Evolutionary conservation across 2,888 invertebrate species (phyloP).

Genomic region (Eumerus sabulonum): DNA sequence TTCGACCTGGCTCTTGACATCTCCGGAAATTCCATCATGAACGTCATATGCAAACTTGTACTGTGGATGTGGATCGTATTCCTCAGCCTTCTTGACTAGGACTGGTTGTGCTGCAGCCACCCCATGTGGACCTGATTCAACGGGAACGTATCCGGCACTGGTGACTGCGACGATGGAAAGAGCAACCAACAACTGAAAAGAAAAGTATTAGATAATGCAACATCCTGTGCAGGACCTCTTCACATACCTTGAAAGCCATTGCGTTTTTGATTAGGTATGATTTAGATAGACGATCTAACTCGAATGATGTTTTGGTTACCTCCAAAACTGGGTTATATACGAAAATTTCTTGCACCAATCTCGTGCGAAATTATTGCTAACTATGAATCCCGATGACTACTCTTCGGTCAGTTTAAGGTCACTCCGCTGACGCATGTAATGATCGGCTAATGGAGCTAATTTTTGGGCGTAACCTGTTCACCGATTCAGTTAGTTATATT

Average conservation of each 20-base stretch:
- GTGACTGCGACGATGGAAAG: conserved; percentile 33
- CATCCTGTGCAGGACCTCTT: too few species aligned
- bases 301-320: conserved; percentile 37
- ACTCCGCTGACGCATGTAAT: conserved; percentile 5
- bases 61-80: conserved; percentile 71
- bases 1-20: conserved; percentile 70
- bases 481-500: conserved; percentile 22
- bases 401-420: conserved; percentile 32
- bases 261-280: conserved; percentile 9
- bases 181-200: conserved; percentile 34
- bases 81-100: conserved; percentile 55
- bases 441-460: conserved; percentile 10
- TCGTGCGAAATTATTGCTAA: conserved; percentile 21
- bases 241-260: conserved; percentile 52
- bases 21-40: conserved; percentile 70
- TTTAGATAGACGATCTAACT: conserved; percentile 21
- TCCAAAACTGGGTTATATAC: conserved; percentile 43
- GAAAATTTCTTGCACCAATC: conserved; percentile 5
- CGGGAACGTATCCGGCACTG: conserved; percentile 45
- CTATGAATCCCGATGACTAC: neutral
- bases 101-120: conserved; percentile 45
- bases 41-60: conserved; percentile 71
- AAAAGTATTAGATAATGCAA: neutral
- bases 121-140: conserved; percentile 6
- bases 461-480: conserved; percentile 38